A percentile compares a stretch with the other conserved stretches of the same genome.
Conservation (phyloP, 2,797 vertebrate species). For the Poeciliopsis presidionis region DNA sequence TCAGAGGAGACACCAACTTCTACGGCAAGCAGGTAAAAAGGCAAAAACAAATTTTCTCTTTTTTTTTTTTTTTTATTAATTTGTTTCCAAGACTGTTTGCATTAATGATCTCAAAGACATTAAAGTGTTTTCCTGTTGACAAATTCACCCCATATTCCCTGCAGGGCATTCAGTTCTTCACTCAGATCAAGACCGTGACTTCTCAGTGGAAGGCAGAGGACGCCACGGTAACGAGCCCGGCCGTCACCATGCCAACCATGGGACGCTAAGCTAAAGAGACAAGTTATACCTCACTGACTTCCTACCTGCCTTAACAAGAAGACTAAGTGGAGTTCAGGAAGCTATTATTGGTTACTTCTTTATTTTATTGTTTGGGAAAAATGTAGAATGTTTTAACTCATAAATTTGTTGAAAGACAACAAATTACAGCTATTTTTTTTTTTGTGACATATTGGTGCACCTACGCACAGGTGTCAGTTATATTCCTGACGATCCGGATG, state of each 20-base stretch:
- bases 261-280: slow-evolving; percentile 84
- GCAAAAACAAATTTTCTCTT: not conserved
- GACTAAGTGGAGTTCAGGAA: not conserved
- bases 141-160: not conserved
- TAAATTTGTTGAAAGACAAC: slow-evolving; percentile 20
- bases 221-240: slow-evolving; percentile 85
- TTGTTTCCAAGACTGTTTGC: not conserved
- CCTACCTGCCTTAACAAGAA: slow-evolving; percentile 59
- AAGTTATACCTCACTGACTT: slow-evolving; percentile 27
- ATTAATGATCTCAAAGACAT: not conserved
- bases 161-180: slow-evolving; percentile 94
- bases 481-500: not conserved
- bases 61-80: too few species aligned
- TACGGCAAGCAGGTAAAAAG: slow-evolving; percentile 95
- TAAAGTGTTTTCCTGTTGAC: slow-evolving; percentile 4
- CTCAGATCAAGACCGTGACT: slow-evolving; percentile 93
- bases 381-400: slow-evolving; percentile 12
- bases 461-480: not conserved
- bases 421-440: slow-evolving; percentile 5
- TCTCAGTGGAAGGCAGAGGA: slow-evolving; percentile 97
- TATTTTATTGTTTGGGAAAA: slow-evolving; percentile 10
- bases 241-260: slow-evolving; percentile 96
- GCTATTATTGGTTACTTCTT: not conserved
- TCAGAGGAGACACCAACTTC: slow-evolving; percentile 98
- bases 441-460: slow-evolving; percentile 4